Evolutionary conservation across 2,797 vertebrate species (phyloP).

Genomic region (Rhodeus uyekii): DNA sequence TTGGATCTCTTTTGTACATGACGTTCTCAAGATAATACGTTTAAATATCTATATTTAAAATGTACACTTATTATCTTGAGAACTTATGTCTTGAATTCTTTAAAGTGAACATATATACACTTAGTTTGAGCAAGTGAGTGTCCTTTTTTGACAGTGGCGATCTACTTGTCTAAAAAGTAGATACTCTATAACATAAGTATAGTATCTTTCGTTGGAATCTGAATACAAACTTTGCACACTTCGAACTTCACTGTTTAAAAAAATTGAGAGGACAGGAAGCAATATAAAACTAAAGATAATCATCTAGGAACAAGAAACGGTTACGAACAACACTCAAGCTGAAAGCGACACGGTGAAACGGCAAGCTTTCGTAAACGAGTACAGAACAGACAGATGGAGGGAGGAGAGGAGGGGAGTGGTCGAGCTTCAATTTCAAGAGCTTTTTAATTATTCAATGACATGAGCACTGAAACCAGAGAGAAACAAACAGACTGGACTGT

Average conservation of each 20-base stretch:
- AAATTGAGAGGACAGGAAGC: background rate
- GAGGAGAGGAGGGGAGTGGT: conserved; percentile 54
- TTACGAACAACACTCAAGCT: conserved; percentile 11
- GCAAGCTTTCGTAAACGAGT: conserved; percentile 31
- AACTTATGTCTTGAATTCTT: no score
- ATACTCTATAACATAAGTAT: background rate
- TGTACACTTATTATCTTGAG: no score
- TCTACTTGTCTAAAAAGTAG: background rate
- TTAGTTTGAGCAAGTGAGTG: background rate
- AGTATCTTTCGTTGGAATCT: background rate
- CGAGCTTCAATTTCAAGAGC: conserved; percentile 68
- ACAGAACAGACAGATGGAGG: conserved; percentile 57
- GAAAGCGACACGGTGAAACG: conserved; percentile 41
- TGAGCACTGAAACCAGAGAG: conserved; percentile 43
- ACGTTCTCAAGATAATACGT: background rate
- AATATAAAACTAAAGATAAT: conserved; percentile 18
- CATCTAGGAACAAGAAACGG: conserved; percentile 21
- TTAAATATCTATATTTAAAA: background rate
- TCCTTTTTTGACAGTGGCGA: background rate
- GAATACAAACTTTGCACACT: background rate
- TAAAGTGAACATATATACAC: background rate
- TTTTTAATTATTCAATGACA: conserved; percentile 78
- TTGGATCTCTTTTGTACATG: background rate
- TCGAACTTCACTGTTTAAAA: background rate
- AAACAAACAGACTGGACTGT: conserved; percentile 45